Percentiles rank a stretch among this genome's conserved stretches.
These are phyloP conservation scores for Corvus hawaiiensis DNA, from an alignment of 2,113 vertebrate species.

Conservation along the genomic window DNA sequence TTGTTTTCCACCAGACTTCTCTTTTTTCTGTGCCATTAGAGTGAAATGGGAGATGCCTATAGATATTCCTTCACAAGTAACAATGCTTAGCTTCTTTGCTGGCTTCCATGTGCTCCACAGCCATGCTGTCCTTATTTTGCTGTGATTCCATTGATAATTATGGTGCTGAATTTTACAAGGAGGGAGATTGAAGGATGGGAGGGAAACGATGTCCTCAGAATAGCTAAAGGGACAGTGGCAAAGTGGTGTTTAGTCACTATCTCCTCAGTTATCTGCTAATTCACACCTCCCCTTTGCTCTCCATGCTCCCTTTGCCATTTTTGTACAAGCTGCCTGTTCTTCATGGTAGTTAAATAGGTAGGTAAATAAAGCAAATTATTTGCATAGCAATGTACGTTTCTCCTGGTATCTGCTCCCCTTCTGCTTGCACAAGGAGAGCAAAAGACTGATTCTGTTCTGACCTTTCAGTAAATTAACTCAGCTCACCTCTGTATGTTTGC, in stretches of 20 bases:
- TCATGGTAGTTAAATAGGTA: not conserved
- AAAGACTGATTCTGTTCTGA: not conserved
- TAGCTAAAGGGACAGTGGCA: not conserved
- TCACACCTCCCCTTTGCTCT: not conserved
- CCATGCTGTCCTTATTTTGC: not conserved
- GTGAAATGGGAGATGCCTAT: not conserved
- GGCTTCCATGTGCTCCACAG: not conserved
- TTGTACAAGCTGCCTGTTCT: not conserved
- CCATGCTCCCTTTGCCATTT: not conserved
- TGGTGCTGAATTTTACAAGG: not conserved
- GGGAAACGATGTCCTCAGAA: not conserved
- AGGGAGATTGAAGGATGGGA: not conserved
- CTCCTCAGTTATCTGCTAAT: not conserved
- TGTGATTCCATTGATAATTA: not conserved
- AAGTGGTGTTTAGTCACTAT: not conserved
- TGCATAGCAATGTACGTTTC: not conserved
- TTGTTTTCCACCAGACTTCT: not conserved
- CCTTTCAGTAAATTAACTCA: slow-evolving; percentile 9
- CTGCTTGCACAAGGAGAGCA: not conserved
- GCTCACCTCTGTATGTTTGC: not conserved
- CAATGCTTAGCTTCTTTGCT: not conserved
- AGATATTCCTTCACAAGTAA: not conserved
- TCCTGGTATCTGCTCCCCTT: not conserved
- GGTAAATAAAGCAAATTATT: not conserved
- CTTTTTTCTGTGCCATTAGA: not conserved